Conservation (phyloP, 2,888 invertebrate genomes). For the Pheosia gnoma region DNA sequence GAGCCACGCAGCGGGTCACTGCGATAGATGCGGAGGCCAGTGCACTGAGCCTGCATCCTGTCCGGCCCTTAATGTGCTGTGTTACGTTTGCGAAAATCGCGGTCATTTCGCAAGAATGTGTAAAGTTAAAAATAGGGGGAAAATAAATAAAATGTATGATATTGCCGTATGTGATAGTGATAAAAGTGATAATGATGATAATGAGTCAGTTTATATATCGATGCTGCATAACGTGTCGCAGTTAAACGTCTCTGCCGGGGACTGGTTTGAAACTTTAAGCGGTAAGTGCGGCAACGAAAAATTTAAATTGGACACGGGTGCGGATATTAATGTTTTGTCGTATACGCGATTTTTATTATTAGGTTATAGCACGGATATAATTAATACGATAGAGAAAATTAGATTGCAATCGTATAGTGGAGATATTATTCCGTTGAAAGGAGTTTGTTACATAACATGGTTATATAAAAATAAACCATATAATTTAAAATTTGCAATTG, state of each 20-base stretch:
- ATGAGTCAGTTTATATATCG: conserved; percentile 11
- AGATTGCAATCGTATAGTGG: background rate
- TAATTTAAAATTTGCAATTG: conserved; percentile 5
- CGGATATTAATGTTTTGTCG: conserved; percentile 2
- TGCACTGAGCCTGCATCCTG: conserved; percentile 7
- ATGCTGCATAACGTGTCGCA: background rate
- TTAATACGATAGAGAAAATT: background rate
- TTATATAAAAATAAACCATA: background rate
- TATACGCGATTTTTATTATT: background rate
- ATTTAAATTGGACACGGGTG: conserved; percentile 19
- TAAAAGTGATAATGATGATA: conserved; percentile 24
- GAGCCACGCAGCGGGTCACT: background rate
- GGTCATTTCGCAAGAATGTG: conserved; percentile 7
- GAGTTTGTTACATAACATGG: background rate
- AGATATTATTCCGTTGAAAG: background rate
- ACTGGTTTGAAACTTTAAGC: background rate
- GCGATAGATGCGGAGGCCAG: background rate
- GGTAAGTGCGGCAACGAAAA: background rate
- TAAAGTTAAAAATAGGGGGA: background rate
- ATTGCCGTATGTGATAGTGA: conserved; percentile 25
- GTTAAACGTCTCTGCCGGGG: background rate
- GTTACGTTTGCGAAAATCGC: conserved; percentile 9
- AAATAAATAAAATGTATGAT: background rate
- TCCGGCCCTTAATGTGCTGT: conserved; percentile 8
- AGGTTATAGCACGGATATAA: background rate